phyloP scores from a whole-genome alignment of 2,888 invertebrate species.

The Panopea generosa region DNA sequence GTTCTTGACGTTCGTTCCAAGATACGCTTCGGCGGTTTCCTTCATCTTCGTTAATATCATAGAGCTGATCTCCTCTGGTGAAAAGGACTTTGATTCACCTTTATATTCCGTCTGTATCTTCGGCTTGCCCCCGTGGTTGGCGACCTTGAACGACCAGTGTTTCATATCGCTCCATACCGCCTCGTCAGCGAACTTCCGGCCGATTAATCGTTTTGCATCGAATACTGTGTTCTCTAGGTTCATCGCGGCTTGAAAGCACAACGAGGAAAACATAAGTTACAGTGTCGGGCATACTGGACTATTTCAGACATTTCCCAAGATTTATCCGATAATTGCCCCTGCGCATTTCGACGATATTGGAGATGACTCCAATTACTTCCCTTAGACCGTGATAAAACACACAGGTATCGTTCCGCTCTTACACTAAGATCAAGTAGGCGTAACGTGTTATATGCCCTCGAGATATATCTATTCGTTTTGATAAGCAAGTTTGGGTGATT shows the following conservation, averaged over 20 bases:
- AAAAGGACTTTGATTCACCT: constrained; percentile 93
- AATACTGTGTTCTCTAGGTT: constrained; percentile 91
- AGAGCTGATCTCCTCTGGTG: constrained; percentile 95
- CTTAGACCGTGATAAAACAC: too few species aligned
- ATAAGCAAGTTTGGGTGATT: too few species aligned
- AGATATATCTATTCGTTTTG: too few species aligned
- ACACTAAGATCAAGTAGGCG: too few species aligned
- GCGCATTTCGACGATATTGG: too few species aligned
- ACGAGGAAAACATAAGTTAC: too few species aligned
- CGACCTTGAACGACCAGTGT: constrained; percentile 79
- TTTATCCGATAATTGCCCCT: too few species aligned
- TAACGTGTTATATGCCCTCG: too few species aligned
- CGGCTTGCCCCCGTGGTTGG: constrained; percentile 73
- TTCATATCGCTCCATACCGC: constrained; percentile 79
- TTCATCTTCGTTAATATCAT: constrained; percentile 97
- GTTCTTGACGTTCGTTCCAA: constrained; percentile 87
- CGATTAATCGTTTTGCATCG: constrained; percentile 82
- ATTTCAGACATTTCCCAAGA: too few species aligned
- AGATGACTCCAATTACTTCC: too few species aligned
- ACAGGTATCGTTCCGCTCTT: too few species aligned
- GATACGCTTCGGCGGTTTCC: constrained; percentile 85
- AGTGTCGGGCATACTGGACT: too few species aligned
- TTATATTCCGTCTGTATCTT: constrained; percentile 86
- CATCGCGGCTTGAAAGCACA: constrained; percentile 86
- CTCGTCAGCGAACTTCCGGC: constrained; percentile 74